Conservation (phyloP, 2,888 invertebrate genomes). For the Ophion costatus region DNA sequence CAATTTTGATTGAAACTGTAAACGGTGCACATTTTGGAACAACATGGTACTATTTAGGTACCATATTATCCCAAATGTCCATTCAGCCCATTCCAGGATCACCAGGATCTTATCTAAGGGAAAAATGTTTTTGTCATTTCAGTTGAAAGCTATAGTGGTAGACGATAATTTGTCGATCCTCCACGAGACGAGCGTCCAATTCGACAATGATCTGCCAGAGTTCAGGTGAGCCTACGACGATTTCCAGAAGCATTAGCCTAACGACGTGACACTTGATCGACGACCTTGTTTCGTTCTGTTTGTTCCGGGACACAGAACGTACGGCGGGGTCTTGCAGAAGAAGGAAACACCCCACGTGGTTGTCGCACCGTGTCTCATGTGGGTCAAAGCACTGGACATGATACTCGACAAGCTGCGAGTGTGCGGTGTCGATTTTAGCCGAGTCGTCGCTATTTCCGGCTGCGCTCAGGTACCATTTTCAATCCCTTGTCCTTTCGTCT, state of each 20-base stretch:
- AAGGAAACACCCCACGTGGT: slow-evolving; percentile 85
- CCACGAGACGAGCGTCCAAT: slow-evolving; percentile 93
- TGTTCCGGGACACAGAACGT: slow-evolving; percentile 84
- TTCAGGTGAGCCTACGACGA: slow-evolving; percentile 87
- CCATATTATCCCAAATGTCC: too few relatives aligned
- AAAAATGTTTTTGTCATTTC: slow-evolving; percentile 77
- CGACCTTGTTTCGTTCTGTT: not conserved
- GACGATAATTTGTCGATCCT: slow-evolving; percentile 89
- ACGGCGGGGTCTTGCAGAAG: slow-evolving; percentile 86
- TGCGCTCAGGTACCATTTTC: slow-evolving; percentile 91
- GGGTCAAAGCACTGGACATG: slow-evolving; percentile 98
- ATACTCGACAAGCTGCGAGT: slow-evolving; percentile 93
- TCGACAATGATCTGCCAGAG: slow-evolving; percentile 97
- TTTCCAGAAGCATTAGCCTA: not conserved
- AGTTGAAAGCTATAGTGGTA: slow-evolving; percentile 96
- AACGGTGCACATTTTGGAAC: too few relatives aligned
- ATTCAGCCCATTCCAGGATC: too few relatives aligned
- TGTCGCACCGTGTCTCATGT: slow-evolving; percentile 94
- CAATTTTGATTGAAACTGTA: too few relatives aligned
- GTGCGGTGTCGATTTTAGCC: slow-evolving; percentile 92
- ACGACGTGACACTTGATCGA: not conserved
- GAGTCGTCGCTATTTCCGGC: slow-evolving; percentile 94
- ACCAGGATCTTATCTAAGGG: not conserved
- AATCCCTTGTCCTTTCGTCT: slow-evolving; percentile 1
- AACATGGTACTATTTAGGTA: too few relatives aligned